Evolutionary conservation across 2,888 invertebrate genomes (phyloP), one percentile per base, ranked within the genome.

Genomic region (Phytoseiulus persimilis): DNA sequence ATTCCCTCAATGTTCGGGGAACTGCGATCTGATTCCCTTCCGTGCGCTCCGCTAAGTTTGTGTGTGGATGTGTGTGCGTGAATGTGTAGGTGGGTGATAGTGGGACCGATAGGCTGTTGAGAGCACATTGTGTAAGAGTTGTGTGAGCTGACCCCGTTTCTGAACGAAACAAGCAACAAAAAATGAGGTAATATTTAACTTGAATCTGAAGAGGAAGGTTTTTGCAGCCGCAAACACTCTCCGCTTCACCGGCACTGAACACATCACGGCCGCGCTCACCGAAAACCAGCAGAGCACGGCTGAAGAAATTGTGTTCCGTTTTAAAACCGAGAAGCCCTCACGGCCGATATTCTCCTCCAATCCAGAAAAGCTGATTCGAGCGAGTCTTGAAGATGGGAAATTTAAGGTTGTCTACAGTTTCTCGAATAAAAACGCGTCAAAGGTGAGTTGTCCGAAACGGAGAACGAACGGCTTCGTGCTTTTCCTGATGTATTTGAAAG

Each of bases 231-330:
- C 97, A 0, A 95, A 96, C 11, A 97, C 96, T 0, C 94, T 98
- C 91, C 95, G 95, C 92, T 95, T 98, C 92, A 97, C 98, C 92
- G 97, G 97, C 83, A 95, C 96, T 33, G 97, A 98, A 92, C 96
- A 96, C 92, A 95, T 98, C 93, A 95, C 95, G 83, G 95, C 96
- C 6, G 94, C 95, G 89, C 93, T 93, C 91, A 94, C 95, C n/a
- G 95, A 95, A 90, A 95, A 96, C 91, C 94, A 95, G 90, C 94
- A 93, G 93, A 96, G 97, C 0, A 97, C 98, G 93, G 97, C 96
- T 0, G 98, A 98, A 92, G 97, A 98, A 92, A 94, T 98, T 90
- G 94, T 96, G 83, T 94, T 98, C 89, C 94, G 98, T 90, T 98
- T 98, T 93, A 95, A 95, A 91, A 98, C 98, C 2, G 87, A 87